Base-by-base conservation (phyloP, 2,888 invertebrate species). In the Protodeltote pygarga region DNA sequence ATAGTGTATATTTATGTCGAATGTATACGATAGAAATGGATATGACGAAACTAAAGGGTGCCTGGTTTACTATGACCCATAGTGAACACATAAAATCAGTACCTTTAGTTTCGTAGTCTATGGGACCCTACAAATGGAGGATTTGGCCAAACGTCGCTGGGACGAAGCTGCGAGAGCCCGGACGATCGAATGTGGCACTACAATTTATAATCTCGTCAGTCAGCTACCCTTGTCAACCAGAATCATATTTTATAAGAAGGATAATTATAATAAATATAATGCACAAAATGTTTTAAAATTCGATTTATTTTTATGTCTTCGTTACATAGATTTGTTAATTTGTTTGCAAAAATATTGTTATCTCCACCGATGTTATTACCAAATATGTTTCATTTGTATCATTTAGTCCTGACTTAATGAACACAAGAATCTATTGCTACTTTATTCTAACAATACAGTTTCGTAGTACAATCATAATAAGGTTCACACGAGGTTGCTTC, bases 311-410 rank as follows among this genome's bases (percentile, higher is more conserved):
- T 79, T 65, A 74, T 78, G 75, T 83, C 76, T 80, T 81, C 73
- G 55, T 51, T 66, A 83, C 75, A 86, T 77, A 81, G 77, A 76
- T 79, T 79, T 79, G 79, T 86, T 87, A 85, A 83, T 80, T 85
- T 78, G 73, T 75, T 80, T 89, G 87, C 77, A 89, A 89, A 89
- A 89, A 89, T 89, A 89, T 83, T 73, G 55, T 72, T 71, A 73
- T 77, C 72, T 77, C 69, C 59, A 75, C 63, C 61, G 71, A 62
- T 54, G 41, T 41, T 60, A 55, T 48, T 38, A 52, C 49, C 55
- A 50, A 52, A 57, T 65, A 46, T 24, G 14, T 35, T 62, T 52
- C 19, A 49, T 50, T 58, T 41, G 19, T 58, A 49, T 46, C n/a
- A 19, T 38, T 39, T 27, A 33, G 10, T 50, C 57, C 24, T 38